Conservation (phyloP, 2,888 invertebrate genomes). For the Acronicta aceris region DNA sequence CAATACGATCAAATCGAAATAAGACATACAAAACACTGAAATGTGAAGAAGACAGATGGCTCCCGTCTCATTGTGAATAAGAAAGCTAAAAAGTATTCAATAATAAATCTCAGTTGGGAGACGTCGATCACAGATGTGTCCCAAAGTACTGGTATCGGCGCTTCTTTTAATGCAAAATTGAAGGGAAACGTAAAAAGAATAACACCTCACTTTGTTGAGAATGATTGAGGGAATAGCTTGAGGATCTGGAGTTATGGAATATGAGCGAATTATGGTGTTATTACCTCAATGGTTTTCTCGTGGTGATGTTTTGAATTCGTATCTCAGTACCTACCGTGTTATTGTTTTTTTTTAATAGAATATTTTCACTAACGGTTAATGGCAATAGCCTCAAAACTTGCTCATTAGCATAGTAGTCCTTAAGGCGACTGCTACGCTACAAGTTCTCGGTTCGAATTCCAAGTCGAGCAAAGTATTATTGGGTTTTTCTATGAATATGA, state of each 20-base stretch:
- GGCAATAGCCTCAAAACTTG: too few species aligned
- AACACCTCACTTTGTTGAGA: slow-evolving; percentile 19
- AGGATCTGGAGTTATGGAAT: background rate
- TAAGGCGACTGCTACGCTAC: too few species aligned
- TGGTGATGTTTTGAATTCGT: too few species aligned
- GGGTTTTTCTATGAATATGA: too few species aligned
- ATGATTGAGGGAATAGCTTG: background rate
- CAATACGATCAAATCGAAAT: slow-evolving; percentile 50
- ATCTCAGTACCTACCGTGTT: too few species aligned
- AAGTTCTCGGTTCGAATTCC: too few species aligned
- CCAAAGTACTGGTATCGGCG: slow-evolving; percentile 70
- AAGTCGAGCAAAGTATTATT: too few species aligned
- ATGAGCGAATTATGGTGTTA: background rate
- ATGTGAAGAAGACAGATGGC: slow-evolving; percentile 78
- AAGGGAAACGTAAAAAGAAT: slow-evolving; percentile 47
- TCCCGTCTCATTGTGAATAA: slow-evolving; percentile 72
- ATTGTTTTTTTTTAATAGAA: too few species aligned
- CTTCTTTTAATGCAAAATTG: slow-evolving; percentile 76
- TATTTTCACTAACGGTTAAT: too few species aligned
- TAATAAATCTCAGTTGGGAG: slow-evolving; percentile 79
- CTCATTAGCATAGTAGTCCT: too few species aligned
- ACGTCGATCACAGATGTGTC: slow-evolving; percentile 86
- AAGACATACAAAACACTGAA: slow-evolving; percentile 58
- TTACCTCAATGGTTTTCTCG: too few species aligned
- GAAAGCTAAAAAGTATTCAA: slow-evolving; percentile 81